Base-by-base conservation (phyloP, 1,140 invertebrate genomes). In the Nasonia vitripennis region DNA sequence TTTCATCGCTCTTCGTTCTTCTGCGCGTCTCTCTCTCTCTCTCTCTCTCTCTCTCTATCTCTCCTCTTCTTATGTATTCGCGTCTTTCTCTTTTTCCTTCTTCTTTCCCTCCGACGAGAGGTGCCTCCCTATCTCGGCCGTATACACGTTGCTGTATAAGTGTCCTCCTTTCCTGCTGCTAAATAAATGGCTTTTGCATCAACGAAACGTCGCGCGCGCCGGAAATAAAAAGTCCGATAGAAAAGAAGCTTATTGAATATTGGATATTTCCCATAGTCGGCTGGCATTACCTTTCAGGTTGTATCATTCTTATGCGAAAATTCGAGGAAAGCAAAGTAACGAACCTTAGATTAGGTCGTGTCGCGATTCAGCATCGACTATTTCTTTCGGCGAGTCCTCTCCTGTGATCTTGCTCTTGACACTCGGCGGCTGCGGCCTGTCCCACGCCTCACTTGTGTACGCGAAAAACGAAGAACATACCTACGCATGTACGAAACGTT, bases 331-430 rank as follows among this genome's bases (percentile, higher is more conserved):
- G 68, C 6, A 23, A 23, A 31, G n/a, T 10, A 71, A 27, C 11
- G 20, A 12, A n/a, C 37, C 71, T 79, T 27, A 55, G 75, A 79
- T 79, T 79, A 55, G 75, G 68, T 55, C 83, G 68, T n/a, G 55
- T 71, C 68, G 27, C 2, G 68, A 17, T 71, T 31, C 68, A 12
- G 11, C 68, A 27, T 71, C 86, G 85, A 90, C 90, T 90, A 90
- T 90, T 91, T 91, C 90, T 91, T 90, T 90, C 87, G 87, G 87
- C 89, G 87, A 86, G 83, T 81, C 86, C 87, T 91, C 89, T 51
- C 48, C 48, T 51, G 12, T 51, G 78, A 77, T 51, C 83, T 87
- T 86, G 78, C 86, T 84, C 87, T 68, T 87, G 88, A 88, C 87
- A 88, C 87, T 88, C 83, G 80, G 87, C 87, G 85, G 87, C 88